Base-by-base conservation (phyloP, 2,113 vertebrate species). In the Nycticorax nycticorax region DNA sequence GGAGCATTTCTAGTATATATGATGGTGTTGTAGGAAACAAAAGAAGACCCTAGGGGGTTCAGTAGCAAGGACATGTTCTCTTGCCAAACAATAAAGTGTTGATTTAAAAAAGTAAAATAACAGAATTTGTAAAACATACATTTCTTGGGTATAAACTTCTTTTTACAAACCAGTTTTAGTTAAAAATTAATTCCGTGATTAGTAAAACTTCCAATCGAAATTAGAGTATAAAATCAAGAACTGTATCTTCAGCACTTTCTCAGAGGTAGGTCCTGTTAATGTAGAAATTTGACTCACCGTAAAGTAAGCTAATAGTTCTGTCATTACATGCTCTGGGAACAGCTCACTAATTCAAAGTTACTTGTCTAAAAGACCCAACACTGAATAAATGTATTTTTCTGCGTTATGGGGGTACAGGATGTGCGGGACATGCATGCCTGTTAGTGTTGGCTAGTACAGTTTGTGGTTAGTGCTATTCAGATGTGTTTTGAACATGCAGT, bases 91-190 rank as follows among this genome's bases (percentile, higher is more conserved):
- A 35, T 14, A 37, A 78, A 62, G 8, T 10, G 27, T 22, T 57
- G 11, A 66, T 66, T 66, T 35, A 3, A 50, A 67, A 73, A 74
- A 45, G 3, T 26, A 30, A 89, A 91, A n/a, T 3, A 28, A 43
- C 14, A 17, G 8, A 32, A 33, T 12, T 77, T 27, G 13, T 73
- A 15, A 15, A 56, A 55, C 3, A 20, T 30, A 9, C 0, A 0
- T 17, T 74, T 35, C 20, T 73, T 60, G 4, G 8, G 17, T 47
- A 24, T 55, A 15, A 79, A n/a, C 6, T 32, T 10, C 14, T 39
- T 45, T 39, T 56, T 35, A 21, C 2, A 50, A 47, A 23, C 13
- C 1, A 56, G 14, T 41, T 67, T 91, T 43, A 43, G 5, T 85
- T 37, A 71, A 22, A 74, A 80, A 52, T 22, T 17, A 43, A 56